A percentile compares a stretch with the other conserved stretches of the same genome.
Evolutionary conservation across 2,113 vertebrate species (phyloP).

Genomic region (Tetrao urogallus): DNA sequence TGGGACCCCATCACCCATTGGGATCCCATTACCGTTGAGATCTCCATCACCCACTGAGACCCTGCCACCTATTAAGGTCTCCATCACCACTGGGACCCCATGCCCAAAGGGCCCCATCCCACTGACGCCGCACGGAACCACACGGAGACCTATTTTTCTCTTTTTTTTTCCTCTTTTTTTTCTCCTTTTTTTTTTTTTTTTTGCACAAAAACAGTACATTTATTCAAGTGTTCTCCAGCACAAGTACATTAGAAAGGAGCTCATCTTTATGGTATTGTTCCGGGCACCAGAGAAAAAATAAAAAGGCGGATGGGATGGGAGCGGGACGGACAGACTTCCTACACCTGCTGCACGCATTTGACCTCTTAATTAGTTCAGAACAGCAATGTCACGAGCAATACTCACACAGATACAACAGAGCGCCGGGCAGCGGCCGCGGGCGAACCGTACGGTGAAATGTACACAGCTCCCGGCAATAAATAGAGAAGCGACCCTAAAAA

Average conservation of each 20-base stretch:
- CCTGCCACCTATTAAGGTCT: no score
- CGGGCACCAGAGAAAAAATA: conserved; percentile 82
- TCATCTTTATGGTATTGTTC: conserved; percentile 85
- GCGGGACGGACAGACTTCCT: conserved; percentile 90
- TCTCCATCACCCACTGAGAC: no score
- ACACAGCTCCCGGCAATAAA: conserved; percentile 83
- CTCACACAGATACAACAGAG: conserved; percentile 87
- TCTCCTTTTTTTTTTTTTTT: conserved; percentile 72
- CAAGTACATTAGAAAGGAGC: conserved; percentile 96
- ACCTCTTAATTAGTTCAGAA: conserved; percentile 88
- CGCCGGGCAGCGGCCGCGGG: conserved; percentile 68
- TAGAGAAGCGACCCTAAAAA: conserved; percentile 85
- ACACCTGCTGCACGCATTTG: conserved; percentile 94
- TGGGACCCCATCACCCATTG: no score
- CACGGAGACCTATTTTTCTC: not conserved
- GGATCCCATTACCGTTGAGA: no score
- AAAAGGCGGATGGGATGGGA: conserved; percentile 79
- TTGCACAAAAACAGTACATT: conserved; percentile 97
- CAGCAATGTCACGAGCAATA: conserved; percentile 92
- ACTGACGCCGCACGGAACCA: not conserved
- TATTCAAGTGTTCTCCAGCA: conserved; percentile 99
- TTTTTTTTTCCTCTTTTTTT: not conserved
- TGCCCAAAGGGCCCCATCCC: no score
- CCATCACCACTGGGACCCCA: not conserved
- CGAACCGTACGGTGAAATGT: conserved; percentile 86